phyloP scores from a whole-genome alignment of 1,140 invertebrate genomes.

The Zaprionus davidi region DNA sequence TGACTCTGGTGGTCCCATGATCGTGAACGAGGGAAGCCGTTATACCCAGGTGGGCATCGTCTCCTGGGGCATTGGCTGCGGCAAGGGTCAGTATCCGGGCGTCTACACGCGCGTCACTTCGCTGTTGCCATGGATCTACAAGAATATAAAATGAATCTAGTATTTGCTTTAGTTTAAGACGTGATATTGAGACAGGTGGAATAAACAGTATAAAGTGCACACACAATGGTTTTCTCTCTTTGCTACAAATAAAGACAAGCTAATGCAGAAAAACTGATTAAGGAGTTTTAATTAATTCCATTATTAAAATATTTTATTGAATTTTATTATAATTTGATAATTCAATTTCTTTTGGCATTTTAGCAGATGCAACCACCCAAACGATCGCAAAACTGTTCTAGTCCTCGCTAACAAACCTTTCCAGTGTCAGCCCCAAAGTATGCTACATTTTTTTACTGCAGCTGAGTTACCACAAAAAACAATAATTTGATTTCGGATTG shows the following conservation, averaged over 20 bases:
- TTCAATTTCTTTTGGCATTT: neutral
- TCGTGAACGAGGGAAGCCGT: slow-evolving; percentile 89
- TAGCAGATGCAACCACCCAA: neutral
- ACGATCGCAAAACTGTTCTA: neutral
- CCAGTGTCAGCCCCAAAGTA: slow-evolving; percentile 18
- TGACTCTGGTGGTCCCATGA: slow-evolving; percentile 95
- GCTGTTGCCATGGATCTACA: slow-evolving; percentile 91
- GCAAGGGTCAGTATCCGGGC: slow-evolving; percentile 95
- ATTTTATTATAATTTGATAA: neutral
- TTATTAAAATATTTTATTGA: neutral
- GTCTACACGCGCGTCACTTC: slow-evolving; percentile 89
- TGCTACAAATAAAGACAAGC: neutral
- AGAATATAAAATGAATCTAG: slow-evolving; percentile 85
- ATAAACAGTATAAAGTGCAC: slow-evolving; percentile 40
- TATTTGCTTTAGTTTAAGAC: slow-evolving; percentile 66
- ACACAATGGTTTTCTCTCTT: neutral
- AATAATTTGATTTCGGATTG: too few relatives aligned
- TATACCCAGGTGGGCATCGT: slow-evolving; percentile 95
- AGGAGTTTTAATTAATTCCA: neutral
- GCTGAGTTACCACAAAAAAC: too few relatives aligned
- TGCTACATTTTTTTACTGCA: slow-evolving; percentile 11
- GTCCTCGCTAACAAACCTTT: neutral
- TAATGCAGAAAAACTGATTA: too few relatives aligned
- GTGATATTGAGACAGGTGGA: slow-evolving; percentile 60
- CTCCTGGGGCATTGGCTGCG: slow-evolving; percentile 97